Conservation (phyloP, 2,888 invertebrate genomes). For the Nomada goodeniana region DNA sequence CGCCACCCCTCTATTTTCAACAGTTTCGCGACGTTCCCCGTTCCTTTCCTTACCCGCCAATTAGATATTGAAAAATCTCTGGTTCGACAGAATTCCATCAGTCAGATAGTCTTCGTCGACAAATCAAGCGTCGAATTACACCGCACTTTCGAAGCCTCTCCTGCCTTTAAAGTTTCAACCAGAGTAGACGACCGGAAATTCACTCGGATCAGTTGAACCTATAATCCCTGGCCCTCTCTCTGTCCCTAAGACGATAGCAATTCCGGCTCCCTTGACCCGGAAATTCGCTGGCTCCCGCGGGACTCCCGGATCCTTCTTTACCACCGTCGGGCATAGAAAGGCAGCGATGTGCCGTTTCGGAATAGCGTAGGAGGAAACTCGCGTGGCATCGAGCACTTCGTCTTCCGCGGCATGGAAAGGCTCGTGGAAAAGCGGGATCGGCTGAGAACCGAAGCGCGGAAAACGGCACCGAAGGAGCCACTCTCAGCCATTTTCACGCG, state of each 20-base stretch:
- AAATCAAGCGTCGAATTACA: conserved; percentile 57
- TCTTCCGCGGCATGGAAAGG: conserved; percentile 56
- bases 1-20: too few relatives aligned
- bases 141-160: conserved; percentile 44
- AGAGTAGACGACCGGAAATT: conserved; percentile 61
- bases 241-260: conserved; percentile 74
- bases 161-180: conserved; percentile 63
- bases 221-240: conserved; percentile 67
- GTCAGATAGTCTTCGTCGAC: background rate
- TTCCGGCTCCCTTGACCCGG: conserved; percentile 71
- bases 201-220: conserved; percentile 67
- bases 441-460: conserved; percentile 58
- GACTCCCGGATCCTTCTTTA: conserved; percentile 61
- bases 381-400: conserved; percentile 64
- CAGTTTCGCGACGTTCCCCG: too few relatives aligned
- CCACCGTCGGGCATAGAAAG: conserved; percentile 8
- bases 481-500: conserved; percentile 61
- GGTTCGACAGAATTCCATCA: background rate
- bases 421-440: conserved; percentile 58
- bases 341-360: conserved; percentile 34
- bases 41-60: background rate
- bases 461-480: conserved; percentile 43
- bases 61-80: background rate
- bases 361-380: conserved; percentile 52
- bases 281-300: conserved; percentile 63